These are phyloP conservation scores for Rhagium mordax DNA, from an alignment of 2,888 invertebrate genomes.

Conservation along the genomic window DNA sequence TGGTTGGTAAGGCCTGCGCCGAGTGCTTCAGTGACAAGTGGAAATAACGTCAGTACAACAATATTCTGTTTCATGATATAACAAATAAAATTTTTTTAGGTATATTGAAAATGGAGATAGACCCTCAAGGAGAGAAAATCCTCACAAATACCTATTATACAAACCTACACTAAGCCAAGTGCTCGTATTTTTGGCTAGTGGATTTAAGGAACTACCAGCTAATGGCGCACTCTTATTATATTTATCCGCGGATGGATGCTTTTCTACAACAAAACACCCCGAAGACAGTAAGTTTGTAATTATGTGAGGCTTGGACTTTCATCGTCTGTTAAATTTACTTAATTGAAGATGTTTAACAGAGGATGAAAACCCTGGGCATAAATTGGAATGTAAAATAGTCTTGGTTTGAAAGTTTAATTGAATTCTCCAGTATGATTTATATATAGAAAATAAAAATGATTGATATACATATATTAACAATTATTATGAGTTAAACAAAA, in stretches of 20 bases:
- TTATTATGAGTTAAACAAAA: no score
- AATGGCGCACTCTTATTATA: slow-evolving; percentile 94
- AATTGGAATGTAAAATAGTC: neutral
- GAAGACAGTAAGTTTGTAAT: slow-evolving; percentile 83
- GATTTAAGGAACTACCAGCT: slow-evolving; percentile 93
- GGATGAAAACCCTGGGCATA: no score
- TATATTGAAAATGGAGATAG: slow-evolving; percentile 81
- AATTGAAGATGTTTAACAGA: no score
- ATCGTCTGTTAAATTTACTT: no score
- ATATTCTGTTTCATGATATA: no score
- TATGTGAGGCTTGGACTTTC: no score
- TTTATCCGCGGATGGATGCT: slow-evolving; percentile 93
- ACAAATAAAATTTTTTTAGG: slow-evolving; percentile 53
- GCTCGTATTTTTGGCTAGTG: slow-evolving; percentile 91
- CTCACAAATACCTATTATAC: slow-evolving; percentile 96
- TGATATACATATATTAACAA: no score
- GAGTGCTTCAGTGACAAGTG: no score
- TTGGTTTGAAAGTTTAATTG: neutral
- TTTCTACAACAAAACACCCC: slow-evolving; percentile 86
- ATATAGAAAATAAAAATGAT: no score
- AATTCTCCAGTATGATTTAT: no score
- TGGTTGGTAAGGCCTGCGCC: no score
- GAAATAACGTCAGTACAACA: no score
- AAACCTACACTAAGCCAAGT: slow-evolving; percentile 96
- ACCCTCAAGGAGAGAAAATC: slow-evolving; percentile 85